These are phyloP conservation scores for Linnaemya tessellans DNA, from an alignment of 2,888 invertebrate genomes.

Conservation along the genomic window DNA sequence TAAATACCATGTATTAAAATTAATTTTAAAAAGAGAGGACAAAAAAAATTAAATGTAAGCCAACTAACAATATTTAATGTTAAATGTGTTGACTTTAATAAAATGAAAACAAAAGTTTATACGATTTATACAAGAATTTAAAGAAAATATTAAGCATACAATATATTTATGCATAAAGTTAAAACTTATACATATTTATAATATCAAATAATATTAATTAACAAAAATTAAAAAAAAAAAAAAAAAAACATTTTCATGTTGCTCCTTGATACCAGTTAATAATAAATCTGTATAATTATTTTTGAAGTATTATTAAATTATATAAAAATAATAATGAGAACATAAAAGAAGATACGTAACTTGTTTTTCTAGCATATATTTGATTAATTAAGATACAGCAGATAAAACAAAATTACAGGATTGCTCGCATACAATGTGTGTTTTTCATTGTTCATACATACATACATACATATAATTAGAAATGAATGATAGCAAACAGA, in stretches of 20 bases:
- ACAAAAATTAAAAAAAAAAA: conserved; percentile 28
- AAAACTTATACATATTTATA: conserved; percentile 21
- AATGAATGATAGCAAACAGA: too few species aligned
- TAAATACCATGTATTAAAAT: conserved; percentile 69
- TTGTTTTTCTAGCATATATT: conserved; percentile 58
- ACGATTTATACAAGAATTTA: conserved; percentile 69
- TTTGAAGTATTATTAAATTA: conserved; percentile 56
- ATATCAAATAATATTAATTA: conserved; percentile 20
- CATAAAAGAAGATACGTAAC: conserved; percentile 44
- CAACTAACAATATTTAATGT: conserved; percentile 62
- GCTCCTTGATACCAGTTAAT: conserved; percentile 57
- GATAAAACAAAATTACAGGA: conserved; percentile 58
- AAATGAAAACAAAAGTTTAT: conserved; percentile 58
- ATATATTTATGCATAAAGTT: conserved; percentile 43
- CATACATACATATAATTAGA: not conserved
- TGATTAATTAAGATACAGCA: conserved; percentile 14
- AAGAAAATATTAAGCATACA: conserved; percentile 23
- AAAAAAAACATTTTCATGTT: conserved; percentile 65
- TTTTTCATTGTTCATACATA: conserved; percentile 36
- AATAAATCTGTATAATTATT: conserved; percentile 43
- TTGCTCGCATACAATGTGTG: conserved; percentile 61
- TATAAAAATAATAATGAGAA: conserved; percentile 1
- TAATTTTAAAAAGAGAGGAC: conserved; percentile 31
- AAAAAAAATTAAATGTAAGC: conserved; percentile 44
- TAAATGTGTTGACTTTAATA: conserved; percentile 65